Evolutionary conservation across 2,888 invertebrate species (phyloP).

Genomic region (Sphaeridia pumilis): DNA sequence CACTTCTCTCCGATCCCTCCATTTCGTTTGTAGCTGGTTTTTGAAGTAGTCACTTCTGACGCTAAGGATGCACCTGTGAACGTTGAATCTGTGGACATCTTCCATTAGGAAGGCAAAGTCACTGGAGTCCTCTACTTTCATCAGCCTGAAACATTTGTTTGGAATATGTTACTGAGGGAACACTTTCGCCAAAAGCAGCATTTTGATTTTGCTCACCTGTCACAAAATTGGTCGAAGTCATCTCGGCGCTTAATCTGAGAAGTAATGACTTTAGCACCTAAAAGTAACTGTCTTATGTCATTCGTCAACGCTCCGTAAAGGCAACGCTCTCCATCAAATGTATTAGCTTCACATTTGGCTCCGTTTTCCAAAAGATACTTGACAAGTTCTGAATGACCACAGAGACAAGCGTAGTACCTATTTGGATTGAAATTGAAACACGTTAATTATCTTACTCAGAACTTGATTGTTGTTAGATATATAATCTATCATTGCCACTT

Average conservation of each 20-base stretch:
- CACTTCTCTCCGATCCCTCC: slow-evolving; percentile 39
- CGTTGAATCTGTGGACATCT: slow-evolving; percentile 39
- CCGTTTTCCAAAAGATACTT: slow-evolving; percentile 43
- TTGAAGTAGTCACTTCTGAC: slow-evolving; percentile 42
- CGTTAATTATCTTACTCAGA: slow-evolving; percentile 3
- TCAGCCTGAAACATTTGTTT: slow-evolving; percentile 34
- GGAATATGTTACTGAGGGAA: too few species aligned
- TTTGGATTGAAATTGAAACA: slow-evolving; percentile 17
- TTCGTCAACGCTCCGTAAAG: slow-evolving; percentile 45
- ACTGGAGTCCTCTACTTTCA: slow-evolving; percentile 37
- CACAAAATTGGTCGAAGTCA: slow-evolving; percentile 43
- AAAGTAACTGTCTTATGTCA: slow-evolving; percentile 42
- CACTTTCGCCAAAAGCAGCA: too few species aligned
- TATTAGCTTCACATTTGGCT: slow-evolving; percentile 45
- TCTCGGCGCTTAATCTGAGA: slow-evolving; percentile 41
- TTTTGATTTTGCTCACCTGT: too few species aligned
- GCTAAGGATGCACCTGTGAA: slow-evolving; percentile 42
- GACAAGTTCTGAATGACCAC: slow-evolving; percentile 44
- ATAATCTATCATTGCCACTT: slow-evolving; percentile 38
- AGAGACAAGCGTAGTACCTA: slow-evolving; percentile 46
- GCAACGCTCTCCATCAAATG: slow-evolving; percentile 47
- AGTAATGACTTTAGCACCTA: slow-evolving; percentile 42
- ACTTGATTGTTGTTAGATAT: background rate
- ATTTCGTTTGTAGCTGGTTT: slow-evolving; percentile 40
- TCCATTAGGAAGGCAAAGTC: slow-evolving; percentile 42